Base-by-base conservation (phyloP, 2,113 vertebrate species). In the Agelaius phoeniceus region DNA sequence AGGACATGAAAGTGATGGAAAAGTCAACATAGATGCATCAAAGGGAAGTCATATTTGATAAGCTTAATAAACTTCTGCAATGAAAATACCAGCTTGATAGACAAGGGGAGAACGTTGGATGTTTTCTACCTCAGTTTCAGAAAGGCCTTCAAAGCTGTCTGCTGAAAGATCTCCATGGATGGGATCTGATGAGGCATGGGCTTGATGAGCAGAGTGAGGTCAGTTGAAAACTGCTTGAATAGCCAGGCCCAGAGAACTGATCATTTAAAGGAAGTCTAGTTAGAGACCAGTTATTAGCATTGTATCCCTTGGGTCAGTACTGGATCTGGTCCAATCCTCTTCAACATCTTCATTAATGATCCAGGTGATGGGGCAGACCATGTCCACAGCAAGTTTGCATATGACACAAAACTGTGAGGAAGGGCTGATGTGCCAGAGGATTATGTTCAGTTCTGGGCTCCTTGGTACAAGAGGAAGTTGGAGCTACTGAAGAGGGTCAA, bases 161-260 rank as follows among this genome's bases (percentile, higher is more conserved):
- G 9, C 20, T 19, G 1, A 15, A 39, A 59, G 24, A 49, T 39
- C 18, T 77, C 57, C 4, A 3, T 30, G 11, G 35, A 55, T 46
- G 41, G 22, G 33, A 33, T 19, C 16, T 37, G 49, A 26, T 41
- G 52, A 43, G 39, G 7, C 46, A 15, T 39, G 30, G 15, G 23
- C 52, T 87, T 23, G 13, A 58, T 39, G 35, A 62, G 39, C 30
- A 78, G 57, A 27, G 26, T 0, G 1, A 66, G 8, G 7, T 54
- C 0, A 0, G 1, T 12, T 54, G 55, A 75, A 69, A 74, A 37
- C 28, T 43, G 26, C 6, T 55, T 66, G 52, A 62, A 37, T 51
- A 63, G 19, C 35, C 0, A 0, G 20, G 21, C 31, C 8, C 24
- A n/a, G 46, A 39, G 68, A 35, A 1, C 1, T 76, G 21, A 26